Evolutionary conservation across 2,797 vertebrate species (phyloP).

Genomic region (Nannoperca obscura): DNA sequence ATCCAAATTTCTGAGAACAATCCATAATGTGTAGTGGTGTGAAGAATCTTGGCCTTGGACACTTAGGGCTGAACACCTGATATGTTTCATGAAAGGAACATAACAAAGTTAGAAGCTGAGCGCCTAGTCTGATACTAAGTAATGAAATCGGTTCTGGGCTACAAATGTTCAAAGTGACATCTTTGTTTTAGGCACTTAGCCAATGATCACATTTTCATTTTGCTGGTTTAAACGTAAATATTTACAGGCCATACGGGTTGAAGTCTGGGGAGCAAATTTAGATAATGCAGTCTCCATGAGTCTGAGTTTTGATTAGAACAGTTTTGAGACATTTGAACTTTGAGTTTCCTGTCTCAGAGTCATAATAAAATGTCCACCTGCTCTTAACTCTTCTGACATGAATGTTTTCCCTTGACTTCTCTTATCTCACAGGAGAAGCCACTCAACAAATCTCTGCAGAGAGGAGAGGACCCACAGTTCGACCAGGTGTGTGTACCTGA

Average conservation of each 20-base stretch:
- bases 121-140: neutral
- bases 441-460: conserved; percentile 97
- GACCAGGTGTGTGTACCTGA: conserved; percentile 90
- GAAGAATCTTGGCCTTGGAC: neutral
- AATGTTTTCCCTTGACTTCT: conserved; percentile 27
- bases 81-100: conserved; percentile 15
- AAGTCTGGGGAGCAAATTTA: neutral
- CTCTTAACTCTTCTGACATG: neutral
- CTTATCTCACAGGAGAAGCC: conserved; percentile 91
- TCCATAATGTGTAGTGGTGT: neutral
- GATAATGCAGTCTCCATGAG: too few relatives aligned
- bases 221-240: neutral
- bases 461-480: conserved; percentile 98
- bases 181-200: neutral
- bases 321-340: neutral
- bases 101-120: conserved; percentile 3
- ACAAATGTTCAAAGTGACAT: neutral
- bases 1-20: conserved; percentile 3
- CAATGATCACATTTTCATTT: conserved; percentile 1
- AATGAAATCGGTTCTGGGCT: neutral
- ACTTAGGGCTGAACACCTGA: neutral
- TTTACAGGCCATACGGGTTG: neutral
- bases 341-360: neutral
- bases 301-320: neutral
- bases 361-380: neutral